Base-by-base conservation (phyloP, 1,140 invertebrate species). In the Drosophila micromelanica region DNA sequence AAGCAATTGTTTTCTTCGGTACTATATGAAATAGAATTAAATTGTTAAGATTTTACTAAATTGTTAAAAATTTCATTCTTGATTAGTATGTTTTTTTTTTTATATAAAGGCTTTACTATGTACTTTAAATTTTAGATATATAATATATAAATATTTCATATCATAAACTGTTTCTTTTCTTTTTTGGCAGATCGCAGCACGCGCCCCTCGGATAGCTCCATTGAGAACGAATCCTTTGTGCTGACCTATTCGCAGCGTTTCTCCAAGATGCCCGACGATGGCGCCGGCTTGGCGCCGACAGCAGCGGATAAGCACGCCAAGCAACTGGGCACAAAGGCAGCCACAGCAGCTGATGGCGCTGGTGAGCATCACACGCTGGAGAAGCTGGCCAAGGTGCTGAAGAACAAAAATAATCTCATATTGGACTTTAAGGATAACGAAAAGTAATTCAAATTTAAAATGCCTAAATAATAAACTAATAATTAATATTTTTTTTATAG, bases 201-300 rank as follows among this genome's bases (percentile, higher is more conserved):
- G 0, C 86, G 93, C 71, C 93, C 93, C 12, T 93, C 93, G 15
- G 93, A 94, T 57, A 93, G 93, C 79, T 94, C 93, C 4, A 89
- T 92, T 20, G 94, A 95, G 72, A 92, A 93, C 20, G 94, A 94
- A 59, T 92, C 93, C n/a, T 92, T 93, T 59, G 93, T 93, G 6
- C 93, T 94, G 90, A 95, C 93, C n/a, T 93, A 93, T 54, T 92
- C 92, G 62, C 93, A 94, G 82, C 89, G 93, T 13, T 94, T 94
- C 77, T 93, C 93, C 3, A 94, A 94, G 78, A 71, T 94, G 64
- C 90, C 92, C 48, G 93, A 94, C 3, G 81, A 86, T 15, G 92
- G 92, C 6, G 69, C 17, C 5, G 61, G 59, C 6, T 52, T 48
- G 5, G 51, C 46, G 30, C 45, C 64, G 12, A 48, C 48, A 6